Evolutionary conservation across 2,888 invertebrate species (phyloP).

Genomic region (Harmothoe impar): DNA sequence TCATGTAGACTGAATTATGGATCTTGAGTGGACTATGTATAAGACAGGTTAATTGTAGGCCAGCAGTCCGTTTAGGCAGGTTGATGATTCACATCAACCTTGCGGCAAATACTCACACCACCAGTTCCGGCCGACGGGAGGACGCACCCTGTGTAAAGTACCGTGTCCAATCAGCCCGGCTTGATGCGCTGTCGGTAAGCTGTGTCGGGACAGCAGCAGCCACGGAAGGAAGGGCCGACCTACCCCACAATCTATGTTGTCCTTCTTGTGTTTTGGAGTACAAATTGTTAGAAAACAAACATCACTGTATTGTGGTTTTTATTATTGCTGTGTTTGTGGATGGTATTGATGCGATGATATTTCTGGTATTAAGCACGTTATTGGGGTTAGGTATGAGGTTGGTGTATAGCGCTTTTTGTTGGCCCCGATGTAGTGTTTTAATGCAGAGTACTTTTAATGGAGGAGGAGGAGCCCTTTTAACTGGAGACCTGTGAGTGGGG

Average conservation of each 20-base stretch:
- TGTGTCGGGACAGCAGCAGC: too few relatives aligned
- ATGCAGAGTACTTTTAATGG: neutral
- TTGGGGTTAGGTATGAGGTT: slow-evolving; percentile 36
- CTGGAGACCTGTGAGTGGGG: neutral
- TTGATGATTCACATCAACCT: too few relatives aligned
- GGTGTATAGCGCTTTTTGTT: slow-evolving; percentile 13
- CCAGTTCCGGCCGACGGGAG: too few relatives aligned
- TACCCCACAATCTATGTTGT: neutral
- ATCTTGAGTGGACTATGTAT: too few relatives aligned
- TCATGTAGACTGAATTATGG: too few relatives aligned
- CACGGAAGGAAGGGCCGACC: neutral
- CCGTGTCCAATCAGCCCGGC: too few relatives aligned
- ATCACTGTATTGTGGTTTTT: slow-evolving; percentile 53
- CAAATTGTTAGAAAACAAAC: neutral
- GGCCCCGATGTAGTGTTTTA: neutral
- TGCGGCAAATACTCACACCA: too few relatives aligned
- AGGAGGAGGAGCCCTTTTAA: neutral
- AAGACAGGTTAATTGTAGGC: too few relatives aligned
- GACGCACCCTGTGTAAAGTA: too few relatives aligned
- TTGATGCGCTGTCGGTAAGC: too few relatives aligned
- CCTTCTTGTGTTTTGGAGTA: slow-evolving; percentile 45
- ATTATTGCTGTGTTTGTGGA: slow-evolving; percentile 40
- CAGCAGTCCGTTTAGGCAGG: too few relatives aligned
- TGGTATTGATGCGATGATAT: neutral
- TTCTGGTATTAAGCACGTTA: neutral